Percentiles rank a stretch among this genome's conserved stretches.
Conservation (phyloP, 2,113 vertebrate species). For the Mystacornis crossleyi region DNA sequence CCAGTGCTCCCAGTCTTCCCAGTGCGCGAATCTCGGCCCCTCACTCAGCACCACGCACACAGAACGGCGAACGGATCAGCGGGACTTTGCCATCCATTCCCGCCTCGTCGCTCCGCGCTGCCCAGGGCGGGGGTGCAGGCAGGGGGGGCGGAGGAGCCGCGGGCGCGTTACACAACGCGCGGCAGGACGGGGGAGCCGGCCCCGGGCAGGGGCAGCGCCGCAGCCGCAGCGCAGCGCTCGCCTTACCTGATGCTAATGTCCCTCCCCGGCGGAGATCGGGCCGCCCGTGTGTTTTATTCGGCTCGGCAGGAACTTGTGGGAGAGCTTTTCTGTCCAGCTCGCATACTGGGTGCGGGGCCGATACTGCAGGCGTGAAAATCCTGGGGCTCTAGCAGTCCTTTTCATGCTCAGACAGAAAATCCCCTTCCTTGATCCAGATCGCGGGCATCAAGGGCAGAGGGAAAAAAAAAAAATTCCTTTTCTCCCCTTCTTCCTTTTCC, state of each 20-base stretch:
- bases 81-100: not conserved
- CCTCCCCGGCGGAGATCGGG: constrained; percentile 68
- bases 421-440: constrained; percentile 73
- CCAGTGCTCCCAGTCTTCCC: not conserved
- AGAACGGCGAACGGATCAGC: not conserved
- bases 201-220: not conserved
- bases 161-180: constrained; percentile 36
- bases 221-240: constrained; percentile 30
- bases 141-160: not conserved
- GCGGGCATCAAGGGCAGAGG: constrained; percentile 74
- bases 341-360: constrained; percentile 78
- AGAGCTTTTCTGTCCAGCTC: constrained; percentile 72
- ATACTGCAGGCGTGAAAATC: constrained; percentile 73
- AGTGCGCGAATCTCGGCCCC: not conserved
- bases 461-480: not conserved
- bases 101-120: not conserved
- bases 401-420: constrained; percentile 81
- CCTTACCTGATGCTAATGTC: constrained; percentile 81
- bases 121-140: not conserved
- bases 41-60: not conserved
- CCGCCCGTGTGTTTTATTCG: constrained; percentile 73
- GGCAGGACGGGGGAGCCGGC: not conserved
- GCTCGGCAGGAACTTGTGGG: constrained; percentile 75
- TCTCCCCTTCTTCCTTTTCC: not conserved
- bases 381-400: constrained; percentile 80